Conservation (phyloP, 2,797 vertebrate species). For the Gymnopithys bicolor region DNA sequence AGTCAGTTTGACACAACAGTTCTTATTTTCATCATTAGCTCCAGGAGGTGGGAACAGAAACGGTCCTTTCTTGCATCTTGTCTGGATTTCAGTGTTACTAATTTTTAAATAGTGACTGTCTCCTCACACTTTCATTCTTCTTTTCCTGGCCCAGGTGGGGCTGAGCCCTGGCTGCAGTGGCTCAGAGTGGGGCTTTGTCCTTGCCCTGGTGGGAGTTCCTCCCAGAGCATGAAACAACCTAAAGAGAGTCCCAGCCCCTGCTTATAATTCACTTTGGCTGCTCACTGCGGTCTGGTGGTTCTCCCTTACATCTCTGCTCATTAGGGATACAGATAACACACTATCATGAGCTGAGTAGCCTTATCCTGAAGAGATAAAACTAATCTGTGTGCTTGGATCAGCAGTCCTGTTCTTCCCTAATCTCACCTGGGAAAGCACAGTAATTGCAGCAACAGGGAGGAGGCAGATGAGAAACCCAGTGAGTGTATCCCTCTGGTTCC, state of each 20-base stretch:
- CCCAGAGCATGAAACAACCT: background rate
- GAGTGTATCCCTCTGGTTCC: background rate
- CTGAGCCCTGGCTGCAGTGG: background rate
- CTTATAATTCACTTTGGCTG: background rate
- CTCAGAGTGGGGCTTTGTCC: background rate
- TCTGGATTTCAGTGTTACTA: background rate
- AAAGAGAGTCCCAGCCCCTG: background rate
- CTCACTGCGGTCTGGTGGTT: slow-evolving; percentile 35
- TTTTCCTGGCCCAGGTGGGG: background rate
- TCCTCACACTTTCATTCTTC: background rate
- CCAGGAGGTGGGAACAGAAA: background rate
- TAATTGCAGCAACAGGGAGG: background rate
- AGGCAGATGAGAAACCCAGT: background rate
- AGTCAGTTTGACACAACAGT: background rate
- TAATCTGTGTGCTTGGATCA: slow-evolving; percentile 28
- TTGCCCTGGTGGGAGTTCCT: background rate
- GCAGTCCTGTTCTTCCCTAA: slow-evolving; percentile 1
- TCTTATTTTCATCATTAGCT: background rate
- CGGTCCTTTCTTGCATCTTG: background rate
- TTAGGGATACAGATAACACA: slow-evolving; percentile 51
- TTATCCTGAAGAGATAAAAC: slow-evolving; percentile 50
- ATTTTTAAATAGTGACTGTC: background rate
- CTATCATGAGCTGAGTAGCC: slow-evolving; percentile 31
- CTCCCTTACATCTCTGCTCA: slow-evolving; percentile 42
- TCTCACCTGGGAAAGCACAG: slow-evolving; percentile 5